phyloP scores from a whole-genome alignment of 2,888 invertebrate species.

The Achlya flavicornis region DNA sequence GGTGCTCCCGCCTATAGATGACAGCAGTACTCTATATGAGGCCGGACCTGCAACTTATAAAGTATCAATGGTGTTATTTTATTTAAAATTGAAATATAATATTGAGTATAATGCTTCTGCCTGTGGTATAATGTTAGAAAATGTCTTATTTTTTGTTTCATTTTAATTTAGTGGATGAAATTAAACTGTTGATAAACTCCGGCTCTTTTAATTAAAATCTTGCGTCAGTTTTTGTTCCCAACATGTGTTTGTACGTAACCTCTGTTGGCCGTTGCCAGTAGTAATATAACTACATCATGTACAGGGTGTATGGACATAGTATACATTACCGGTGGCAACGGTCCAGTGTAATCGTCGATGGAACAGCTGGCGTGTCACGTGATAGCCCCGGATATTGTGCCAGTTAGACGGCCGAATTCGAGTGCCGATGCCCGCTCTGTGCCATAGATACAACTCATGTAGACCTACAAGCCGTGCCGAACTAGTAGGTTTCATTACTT shows the following conservation, averaged over 20 bases:
- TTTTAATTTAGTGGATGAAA: too few species aligned
- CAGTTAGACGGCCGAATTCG: conserved; percentile 38
- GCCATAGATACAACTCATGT: neutral
- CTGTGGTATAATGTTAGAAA: too few species aligned
- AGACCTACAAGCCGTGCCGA: neutral
- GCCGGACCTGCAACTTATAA: too few species aligned
- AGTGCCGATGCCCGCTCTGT: neutral
- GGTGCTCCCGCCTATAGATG: too few species aligned
- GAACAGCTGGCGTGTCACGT: conserved; percentile 61
- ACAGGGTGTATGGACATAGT: conserved; percentile 23
- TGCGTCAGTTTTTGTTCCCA: neutral
- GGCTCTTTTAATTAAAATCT: too few species aligned
- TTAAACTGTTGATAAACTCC: too few species aligned
- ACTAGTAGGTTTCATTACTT: neutral
- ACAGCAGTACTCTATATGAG: too few species aligned
- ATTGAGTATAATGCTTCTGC: too few species aligned
- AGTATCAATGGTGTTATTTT: too few species aligned
- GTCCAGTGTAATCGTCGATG: conserved; percentile 55
- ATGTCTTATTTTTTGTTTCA: too few species aligned
- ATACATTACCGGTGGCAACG: conserved; percentile 50
- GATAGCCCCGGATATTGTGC: conserved; percentile 62
- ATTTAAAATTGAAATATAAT: too few species aligned
- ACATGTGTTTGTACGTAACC: conserved; percentile 5
- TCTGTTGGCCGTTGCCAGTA: conserved; percentile 1
- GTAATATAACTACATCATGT: conserved; percentile 13